Base-by-base conservation (phyloP, 2,888 invertebrate species). In the Spisula solida region DNA sequence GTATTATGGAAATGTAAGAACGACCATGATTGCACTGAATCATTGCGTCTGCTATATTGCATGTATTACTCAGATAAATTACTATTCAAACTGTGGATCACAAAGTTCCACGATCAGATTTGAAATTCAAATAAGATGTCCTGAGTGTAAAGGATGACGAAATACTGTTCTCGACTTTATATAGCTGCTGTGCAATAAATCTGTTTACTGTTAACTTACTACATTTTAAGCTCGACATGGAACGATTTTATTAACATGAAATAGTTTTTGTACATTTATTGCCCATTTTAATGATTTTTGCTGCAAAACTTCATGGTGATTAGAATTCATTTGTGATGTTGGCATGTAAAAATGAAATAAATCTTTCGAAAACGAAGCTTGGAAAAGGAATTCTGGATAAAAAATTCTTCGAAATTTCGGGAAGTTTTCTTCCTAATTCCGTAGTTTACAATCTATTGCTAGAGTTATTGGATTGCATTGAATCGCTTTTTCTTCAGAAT, bases 71-170 rank as follows among this genome's bases (percentile, higher is more conserved):
- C 18, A 75, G 34, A 75, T 34, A 34, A 41, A 75, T 75, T 75
- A 25, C 16, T 16, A 34, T 75, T 31, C 75, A 31, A 34, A 34
- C 75, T 75, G 16, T 34, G 29, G 75, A 14, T 25, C 0, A 75
- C 0, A 25, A 75, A 16, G 75, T 75, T 20, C 75, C 31, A 31
- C 14, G 18, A 34, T 0, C 31, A 10, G 16, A 75, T 75, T 75
- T 75, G 75, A 75, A 75, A 75, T 75, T 31, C 75, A 75, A 75
- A 75, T 75, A 34, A 75, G 75, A 31, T 34, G 75, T 75, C 75
- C 34, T 18, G 10, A 75, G 6, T 75, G 12, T 31, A 34, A 75
- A 8, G 12, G 60, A 25, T 25, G 6, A 34, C 31, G 75, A 34
- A 34, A 60, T 20, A 25, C 31, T 34, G 34, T 75, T 6, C 0